Evolutionary conservation across 2,888 invertebrate species (phyloP).

Genomic region (Drosophila affinis): DNA sequence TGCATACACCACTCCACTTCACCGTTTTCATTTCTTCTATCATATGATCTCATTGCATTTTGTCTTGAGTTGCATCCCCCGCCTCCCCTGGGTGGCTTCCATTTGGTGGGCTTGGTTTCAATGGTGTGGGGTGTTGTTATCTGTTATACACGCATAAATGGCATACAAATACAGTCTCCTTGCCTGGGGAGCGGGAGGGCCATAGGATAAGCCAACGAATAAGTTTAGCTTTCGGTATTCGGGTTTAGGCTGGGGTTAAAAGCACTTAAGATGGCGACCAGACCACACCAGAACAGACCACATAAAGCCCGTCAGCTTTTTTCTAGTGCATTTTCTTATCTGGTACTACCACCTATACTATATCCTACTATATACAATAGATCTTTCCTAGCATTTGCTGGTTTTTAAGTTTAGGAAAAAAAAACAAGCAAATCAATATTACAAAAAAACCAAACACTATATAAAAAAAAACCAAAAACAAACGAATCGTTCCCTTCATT

Average conservation of each 20-base stretch:
- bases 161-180: neutral
- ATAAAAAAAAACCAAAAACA: slow-evolving; percentile 9
- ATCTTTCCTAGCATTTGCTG: slow-evolving; percentile 18
- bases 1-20: neutral
- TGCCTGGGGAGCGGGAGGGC: slow-evolving; percentile 5
- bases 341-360: neutral
- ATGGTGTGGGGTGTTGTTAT: neutral
- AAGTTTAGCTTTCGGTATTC: neutral
- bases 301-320: slow-evolving; percentile 11
- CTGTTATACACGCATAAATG: neutral
- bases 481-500: slow-evolving; percentile 57
- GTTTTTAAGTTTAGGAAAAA: slow-evolving; percentile 44
- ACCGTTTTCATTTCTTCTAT: neutral
- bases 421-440: slow-evolving; percentile 19
- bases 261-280: neutral
- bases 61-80: slow-evolving; percentile 53
- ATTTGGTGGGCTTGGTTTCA: slow-evolving; percentile 19
- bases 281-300: neutral
- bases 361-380: slow-evolving; percentile 17
- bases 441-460: slow-evolving; percentile 4
- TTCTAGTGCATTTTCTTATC: slow-evolving; percentile 20
- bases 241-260: neutral
- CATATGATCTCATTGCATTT: slow-evolving; percentile 54
- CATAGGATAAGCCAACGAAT: neutral
- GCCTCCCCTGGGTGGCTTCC: slow-evolving; percentile 12